A percentile compares a stretch with the other conserved stretches of the same genome.
Conservation (phyloP, 2,797 vertebrate genomes). For the Rhynchonycteris naso region DNA sequence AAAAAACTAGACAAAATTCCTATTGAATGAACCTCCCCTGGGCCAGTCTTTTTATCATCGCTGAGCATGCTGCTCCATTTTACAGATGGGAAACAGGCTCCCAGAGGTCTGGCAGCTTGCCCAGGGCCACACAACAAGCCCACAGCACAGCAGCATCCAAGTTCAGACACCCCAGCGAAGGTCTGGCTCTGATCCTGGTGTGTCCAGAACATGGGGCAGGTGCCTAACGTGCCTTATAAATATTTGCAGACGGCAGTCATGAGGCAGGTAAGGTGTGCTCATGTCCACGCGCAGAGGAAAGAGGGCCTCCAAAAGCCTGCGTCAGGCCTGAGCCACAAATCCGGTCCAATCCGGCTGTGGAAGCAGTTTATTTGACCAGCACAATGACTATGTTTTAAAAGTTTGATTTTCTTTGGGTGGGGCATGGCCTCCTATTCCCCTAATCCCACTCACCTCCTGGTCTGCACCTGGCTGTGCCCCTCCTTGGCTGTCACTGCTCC, state of each 20-base stretch:
- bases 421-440: not conserved
- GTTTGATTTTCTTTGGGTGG: not conserved
- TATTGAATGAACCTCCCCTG: not conserved
- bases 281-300: not conserved
- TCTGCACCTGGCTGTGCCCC: not conserved
- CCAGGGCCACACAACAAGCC: not conserved
- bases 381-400: not conserved
- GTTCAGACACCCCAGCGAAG: not conserved
- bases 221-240: not conserved
- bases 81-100: not conserved
- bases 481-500: not conserved
- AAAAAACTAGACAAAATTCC: not conserved
- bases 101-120: not conserved
- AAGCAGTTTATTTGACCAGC: not conserved
- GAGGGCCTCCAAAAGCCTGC: not conserved
- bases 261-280: too few relatives aligned
- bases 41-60: not conserved
- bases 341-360: not conserved
- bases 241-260: not conserved
- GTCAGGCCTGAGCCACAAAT: not conserved
- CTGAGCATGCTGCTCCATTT: not conserved
- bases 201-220: not conserved
- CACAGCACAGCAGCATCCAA: not conserved
- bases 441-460: not conserved
- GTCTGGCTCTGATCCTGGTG: not conserved